Evolutionary conservation across 2,113 vertebrate genomes (phyloP), one percentile per base, ranked within the genome.

Genomic region (Oncorhynchus nerka): DNA sequence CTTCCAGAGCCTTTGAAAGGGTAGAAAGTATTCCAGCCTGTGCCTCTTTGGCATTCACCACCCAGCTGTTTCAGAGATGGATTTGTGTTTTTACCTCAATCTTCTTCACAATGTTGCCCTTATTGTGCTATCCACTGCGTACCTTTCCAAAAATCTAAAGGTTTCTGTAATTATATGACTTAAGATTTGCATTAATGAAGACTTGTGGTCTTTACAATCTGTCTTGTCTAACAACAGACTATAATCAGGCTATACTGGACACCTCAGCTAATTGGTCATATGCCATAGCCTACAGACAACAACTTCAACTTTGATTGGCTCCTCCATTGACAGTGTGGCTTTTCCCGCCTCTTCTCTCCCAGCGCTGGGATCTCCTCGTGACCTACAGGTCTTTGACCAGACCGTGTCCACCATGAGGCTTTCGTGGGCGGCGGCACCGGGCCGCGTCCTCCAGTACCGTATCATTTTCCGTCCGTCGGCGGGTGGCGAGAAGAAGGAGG

Each of bases 351-450:
- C 16, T 71, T 19, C 24, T 51, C 30, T 70, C 85, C 71, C 88
- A 96, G 95, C 93, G 67, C 90, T 86, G 84, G 95, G 95, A 79
- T 92, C 89, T 79, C 95, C 95, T 28, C 93, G 91, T 74, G 89
- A 95, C 81, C 80, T 97, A 84, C 92, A 78, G 85, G 92, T 97
- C 79, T 95, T 87, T 73, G 90, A 96, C 32, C 83, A 93, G 84
- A 95, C 94, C 0, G 92, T 89, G 22, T 95, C 95, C 11, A 93
- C 93, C 69, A 89, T 96, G 93, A 95, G 85, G 78, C 73, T 96
- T 75, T 92, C 92, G 32, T 97, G 95, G 96, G 82, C 74, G 65
- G 83, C 86, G 3, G 95, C 95, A 24, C 95, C 95, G 19, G 95
- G 95, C 57, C 91, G 90, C 76, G 95, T 96, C 59, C 88, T 92